Conservation (phyloP, 1,140 invertebrate species). For the Ceratina calcarata region DNA sequence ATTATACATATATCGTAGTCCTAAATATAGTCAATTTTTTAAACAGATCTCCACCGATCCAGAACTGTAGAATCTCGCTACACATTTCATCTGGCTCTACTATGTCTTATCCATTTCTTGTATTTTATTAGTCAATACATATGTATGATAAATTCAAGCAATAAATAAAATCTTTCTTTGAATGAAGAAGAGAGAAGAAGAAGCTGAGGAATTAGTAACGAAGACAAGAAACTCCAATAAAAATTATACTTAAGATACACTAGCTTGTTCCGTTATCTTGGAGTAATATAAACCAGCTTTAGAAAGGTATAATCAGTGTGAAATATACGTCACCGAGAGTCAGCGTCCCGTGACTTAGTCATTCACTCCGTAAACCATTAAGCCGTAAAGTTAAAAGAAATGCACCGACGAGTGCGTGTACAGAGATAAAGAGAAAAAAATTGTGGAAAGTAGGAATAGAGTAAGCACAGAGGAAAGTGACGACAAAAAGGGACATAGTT, state of each 20-base stretch:
- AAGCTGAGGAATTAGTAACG: too few species aligned
- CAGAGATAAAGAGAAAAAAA: not conserved
- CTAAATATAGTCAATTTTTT: too few species aligned
- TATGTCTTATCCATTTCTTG: too few species aligned
- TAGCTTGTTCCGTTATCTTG: not conserved
- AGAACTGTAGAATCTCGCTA: too few species aligned
- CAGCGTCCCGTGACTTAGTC: not conserved
- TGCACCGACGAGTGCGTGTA: not conserved
- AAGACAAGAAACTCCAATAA: too few species aligned
- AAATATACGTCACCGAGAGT: not conserved
- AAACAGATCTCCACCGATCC: too few species aligned
- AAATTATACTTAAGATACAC: not conserved
- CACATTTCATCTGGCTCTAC: too few species aligned
- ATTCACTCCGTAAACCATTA: not conserved
- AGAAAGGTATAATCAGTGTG: not conserved
- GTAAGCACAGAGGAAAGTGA: not conserved
- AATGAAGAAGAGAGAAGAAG: too few species aligned
- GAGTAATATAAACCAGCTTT: not conserved
- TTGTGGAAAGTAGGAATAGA: not conserved
- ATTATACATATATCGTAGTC: too few species aligned
- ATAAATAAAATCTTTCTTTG: too few species aligned
- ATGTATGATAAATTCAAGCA: too few species aligned
- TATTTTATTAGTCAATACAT: too few species aligned
- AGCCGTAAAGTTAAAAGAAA: not conserved
- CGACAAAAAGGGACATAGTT: constrained; percentile 48